phyloP scores from a whole-genome alignment of 2,888 invertebrate genomes.

The Campoplex nolae region DNA sequence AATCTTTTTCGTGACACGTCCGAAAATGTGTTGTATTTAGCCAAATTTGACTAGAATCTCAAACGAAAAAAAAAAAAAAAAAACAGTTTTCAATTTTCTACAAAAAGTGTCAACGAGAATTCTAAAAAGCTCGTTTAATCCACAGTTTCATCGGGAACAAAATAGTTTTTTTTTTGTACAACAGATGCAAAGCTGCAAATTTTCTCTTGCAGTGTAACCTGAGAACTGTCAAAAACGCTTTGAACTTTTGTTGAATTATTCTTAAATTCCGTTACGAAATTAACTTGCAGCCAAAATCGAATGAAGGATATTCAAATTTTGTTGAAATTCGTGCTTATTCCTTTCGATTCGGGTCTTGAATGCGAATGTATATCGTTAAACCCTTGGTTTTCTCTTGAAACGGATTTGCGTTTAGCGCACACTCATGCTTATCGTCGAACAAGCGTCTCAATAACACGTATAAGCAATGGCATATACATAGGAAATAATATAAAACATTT shows the following conservation, averaged over 20 bases:
- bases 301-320: not conserved
- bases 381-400: not conserved
- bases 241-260: not conserved
- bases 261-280: not conserved
- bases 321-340: not conserved
- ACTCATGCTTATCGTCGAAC: constrained; percentile 30
- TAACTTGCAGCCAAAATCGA: not conserved
- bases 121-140: not conserved
- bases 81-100: not conserved
- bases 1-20: not conserved
- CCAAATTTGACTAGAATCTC: constrained; percentile 9
- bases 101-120: not conserved
- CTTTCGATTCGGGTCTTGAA: constrained; percentile 5
- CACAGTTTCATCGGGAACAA: not conserved
- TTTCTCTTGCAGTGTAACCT: not conserved
- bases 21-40: not conserved
- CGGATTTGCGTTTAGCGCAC: constrained; percentile 44
- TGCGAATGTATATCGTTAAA: not conserved
- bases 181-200: not conserved
- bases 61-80: not conserved
- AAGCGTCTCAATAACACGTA: constrained; percentile 53
- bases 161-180: not conserved
- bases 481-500: constrained; percentile 46
- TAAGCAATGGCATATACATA: constrained; percentile 56
- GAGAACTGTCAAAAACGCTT: constrained; percentile 47